Evolutionary conservation across 1,140 invertebrate genomes (phyloP), one percentile per base, ranked within the genome.

Genomic region (Limonius californicus): DNA sequence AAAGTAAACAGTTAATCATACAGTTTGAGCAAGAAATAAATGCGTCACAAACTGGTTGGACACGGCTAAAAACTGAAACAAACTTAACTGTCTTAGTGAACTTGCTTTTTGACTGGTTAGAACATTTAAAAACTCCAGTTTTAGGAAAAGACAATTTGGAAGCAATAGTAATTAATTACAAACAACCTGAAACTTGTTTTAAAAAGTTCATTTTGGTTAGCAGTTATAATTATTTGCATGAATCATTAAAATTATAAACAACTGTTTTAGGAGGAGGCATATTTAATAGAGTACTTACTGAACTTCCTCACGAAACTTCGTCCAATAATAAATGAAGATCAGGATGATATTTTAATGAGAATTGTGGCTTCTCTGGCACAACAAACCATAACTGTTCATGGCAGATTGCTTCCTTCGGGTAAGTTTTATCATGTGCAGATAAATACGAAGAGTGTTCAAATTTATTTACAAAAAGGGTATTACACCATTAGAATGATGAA

Each of bases 231-330:
- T 32, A 4, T 32, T 11, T 32, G 11, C 27, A 6, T 32, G 11
- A 32, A 6, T 32, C 53, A 2, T 12, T 27, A 27, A 57, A 60
- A 56, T 50, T 54, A 42, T 30, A 23, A 11, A 55, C 32, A 14
- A 61, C 69, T 66, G 43, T 79, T 81, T 30, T 75, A 88, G 79
- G 85, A 81, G 56, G 82, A 82, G 39, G 81, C 83, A 42, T 87
- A 85, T 63, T 80, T 89, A 1, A 65, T 90, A 12, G 89, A 91
- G 72, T 91, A 91, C 73, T 70, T 91, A n/a, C 75, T 90, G 3
- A 80, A 85, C 39, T 89, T 91, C 70, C 69, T 90, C 9, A 83
- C 80, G 11, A 83, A 88, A 61, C 75, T 91, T 9, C 80, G 85
- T 39, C 85, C 85, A 0, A 77, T 87, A 57, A 79, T 78, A 0